phyloP scores from a whole-genome alignment of 2,888 invertebrate genomes.

The Perdita meconis region DNA sequence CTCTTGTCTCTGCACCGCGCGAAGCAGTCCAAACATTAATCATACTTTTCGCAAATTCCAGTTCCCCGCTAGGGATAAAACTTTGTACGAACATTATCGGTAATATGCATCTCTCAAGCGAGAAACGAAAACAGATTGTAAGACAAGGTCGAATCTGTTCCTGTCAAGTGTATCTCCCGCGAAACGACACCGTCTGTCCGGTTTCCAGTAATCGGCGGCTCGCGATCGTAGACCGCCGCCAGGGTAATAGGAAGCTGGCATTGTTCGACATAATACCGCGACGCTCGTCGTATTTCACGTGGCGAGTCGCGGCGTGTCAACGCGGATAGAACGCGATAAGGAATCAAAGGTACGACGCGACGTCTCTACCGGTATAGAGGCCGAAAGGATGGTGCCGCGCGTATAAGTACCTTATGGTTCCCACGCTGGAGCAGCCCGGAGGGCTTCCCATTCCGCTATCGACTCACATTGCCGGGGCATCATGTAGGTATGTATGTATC shows the following conservation, averaged over 20 bases:
- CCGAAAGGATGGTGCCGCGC: constrained; percentile 70
- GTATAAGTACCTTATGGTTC: constrained; percentile 76
- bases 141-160: neutral
- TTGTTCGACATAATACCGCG: constrained; percentile 58
- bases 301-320: constrained; percentile 49
- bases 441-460: constrained; percentile 81
- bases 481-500: constrained; percentile 77
- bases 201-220: constrained; percentile 8
- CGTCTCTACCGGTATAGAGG: constrained; percentile 62
- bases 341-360: constrained; percentile 57
- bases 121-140: neutral
- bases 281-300: constrained; percentile 66
- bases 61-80: no score
- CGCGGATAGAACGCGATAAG: constrained; percentile 54
- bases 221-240: neutral
- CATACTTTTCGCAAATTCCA: no score
- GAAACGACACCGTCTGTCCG: neutral
- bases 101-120: neutral
- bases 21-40: no score
- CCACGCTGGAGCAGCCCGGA: constrained; percentile 81
- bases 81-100: no score
- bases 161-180: neutral
- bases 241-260: constrained; percentile 1
- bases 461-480: constrained; percentile 76
- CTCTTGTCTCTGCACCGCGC: no score